Evolutionary conservation across 2,888 invertebrate species (phyloP), one percentile per base, ranked within the genome.

Genomic region (Netelia inedita): DNA sequence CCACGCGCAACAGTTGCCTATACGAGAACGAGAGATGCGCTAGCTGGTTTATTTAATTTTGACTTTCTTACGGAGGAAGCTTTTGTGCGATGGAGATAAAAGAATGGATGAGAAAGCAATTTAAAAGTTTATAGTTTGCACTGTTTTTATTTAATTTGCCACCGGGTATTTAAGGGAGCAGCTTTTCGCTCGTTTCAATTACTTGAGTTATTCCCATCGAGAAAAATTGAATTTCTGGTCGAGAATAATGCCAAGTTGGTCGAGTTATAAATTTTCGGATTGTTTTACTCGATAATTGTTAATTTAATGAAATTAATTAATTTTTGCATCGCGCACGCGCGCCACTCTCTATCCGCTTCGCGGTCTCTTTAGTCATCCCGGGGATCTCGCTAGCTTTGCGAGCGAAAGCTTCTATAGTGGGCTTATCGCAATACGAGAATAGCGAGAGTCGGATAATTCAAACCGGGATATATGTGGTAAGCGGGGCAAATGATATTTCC

Each of bases 361-460:
- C 11, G 14, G 28, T 53, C 16, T 63, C n/a, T 63, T 43, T n/a
- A 23, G 9, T 35, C 9, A 14, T 14, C 10, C 59, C 6, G 2
- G 10, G 6, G 23, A 14, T 69, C 23, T 53, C 9, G 55, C 46
- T 55, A 19, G 11, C 28, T 68, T 35, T 55, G 21, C n/a, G 21
- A 28, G 41, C 16, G 28, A 57, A 41, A 78, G 41, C n/a, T n/a
- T 50, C 61, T 19, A 35, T 10, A 41, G 73, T 55, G 65, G 72
- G 78, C 41, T 86, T 82, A 81, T 78, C 66, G 78, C 69, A 55
- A 71, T 71, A 71, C 65, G 65, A 68, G 69, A 84, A 86, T 55
- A 78, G 73, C 50, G 43, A 68, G 75, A 66, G 78, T 35, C 66
- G 85, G 71, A 82, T 85, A 82, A 83, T 80, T 85, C 74, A 41